Base-by-base conservation (phyloP, 2,888 invertebrate species). In the Lithophane ornitopus region DNA sequence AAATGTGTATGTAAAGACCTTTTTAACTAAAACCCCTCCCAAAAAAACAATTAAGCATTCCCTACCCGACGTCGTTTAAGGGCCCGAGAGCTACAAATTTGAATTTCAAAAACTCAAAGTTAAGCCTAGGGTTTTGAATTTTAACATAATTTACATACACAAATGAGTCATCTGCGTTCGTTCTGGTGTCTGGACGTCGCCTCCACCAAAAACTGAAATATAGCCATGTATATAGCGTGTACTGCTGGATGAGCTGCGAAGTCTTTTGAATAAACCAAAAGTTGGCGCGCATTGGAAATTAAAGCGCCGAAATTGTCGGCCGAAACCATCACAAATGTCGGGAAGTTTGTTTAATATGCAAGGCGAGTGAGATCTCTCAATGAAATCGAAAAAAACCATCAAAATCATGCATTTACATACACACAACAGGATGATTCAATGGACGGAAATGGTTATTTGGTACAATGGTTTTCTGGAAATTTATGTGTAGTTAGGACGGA, bases 391-490 rank as follows among this genome's bases (percentile, higher is more conserved):
- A 92, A 88, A 78, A 91, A 87, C 68, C 79, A 81, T 81, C 87
- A 87, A 90, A 90, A 86, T 84, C 76, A 77, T 78, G 77, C 77
- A 92, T 92, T 91, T 85, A 89, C 89, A 91, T 91, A 88, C 79
- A 85, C 34, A 80, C 84, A 81, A 92, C 91, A 90, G 91, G 91
- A 92, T 90, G 91, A 92, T 90, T 93, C 91, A 95, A 95, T 94
- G 94, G 92, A 89, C 95, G 95, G 96, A 96, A 93, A 93, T 90
- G 91, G 91, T 92, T 91, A 91, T 93, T 91, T 90, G 88, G 90
- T 90, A 93, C 94, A 93, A 94, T 93, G 92, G 91, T 90, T 91
- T 94, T 93, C 91, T 90, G 91, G 91, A 92, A 91, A 89, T 89
- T 86, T 89, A 85, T 87, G 86, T 87, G 81, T 79, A 85, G 88